These are phyloP conservation scores for Scrobipalpa costella DNA, from an alignment of 2,888 invertebrate genomes.

Conservation along the genomic window DNA sequence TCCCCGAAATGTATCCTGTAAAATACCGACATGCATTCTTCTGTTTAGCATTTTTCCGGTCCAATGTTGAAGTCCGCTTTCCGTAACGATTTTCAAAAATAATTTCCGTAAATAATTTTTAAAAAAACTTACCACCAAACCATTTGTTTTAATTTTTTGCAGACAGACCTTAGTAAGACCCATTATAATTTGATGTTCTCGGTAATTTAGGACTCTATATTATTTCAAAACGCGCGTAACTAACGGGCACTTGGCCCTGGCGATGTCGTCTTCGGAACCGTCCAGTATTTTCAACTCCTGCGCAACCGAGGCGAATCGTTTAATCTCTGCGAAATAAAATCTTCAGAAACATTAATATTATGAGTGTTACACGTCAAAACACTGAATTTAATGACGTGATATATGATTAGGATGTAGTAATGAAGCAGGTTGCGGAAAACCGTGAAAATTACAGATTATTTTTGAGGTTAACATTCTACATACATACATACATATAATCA, in stretches of 20 bases:
- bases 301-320: constrained; percentile 47
- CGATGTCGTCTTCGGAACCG: constrained; percentile 44
- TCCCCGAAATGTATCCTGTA: too few relatives aligned
- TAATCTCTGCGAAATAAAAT: constrained; percentile 13
- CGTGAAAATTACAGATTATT: not conserved
- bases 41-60: too few relatives aligned
- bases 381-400: constrained; percentile 11
- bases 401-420: not conserved
- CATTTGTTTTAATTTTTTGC: too few relatives aligned
- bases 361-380: not conserved
- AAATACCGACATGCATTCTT: too few relatives aligned
- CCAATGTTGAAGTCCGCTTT: too few relatives aligned
- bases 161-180: too few relatives aligned
- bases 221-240: constrained; percentile 51
- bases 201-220: constrained; percentile 43
- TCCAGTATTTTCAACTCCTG: constrained; percentile 46
- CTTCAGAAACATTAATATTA: not conserved
- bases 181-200: constrained; percentile 37
- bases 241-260: constrained; percentile 50
- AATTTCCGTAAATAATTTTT: too few relatives aligned
- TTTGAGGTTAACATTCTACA: not conserved
- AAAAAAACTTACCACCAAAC: too few relatives aligned
- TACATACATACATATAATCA: too few relatives aligned
- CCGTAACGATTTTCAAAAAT: too few relatives aligned
- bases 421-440: not conserved